phyloP scores from a whole-genome alignment of 2,888 invertebrate species.

The Bellardia bayeri region DNA sequence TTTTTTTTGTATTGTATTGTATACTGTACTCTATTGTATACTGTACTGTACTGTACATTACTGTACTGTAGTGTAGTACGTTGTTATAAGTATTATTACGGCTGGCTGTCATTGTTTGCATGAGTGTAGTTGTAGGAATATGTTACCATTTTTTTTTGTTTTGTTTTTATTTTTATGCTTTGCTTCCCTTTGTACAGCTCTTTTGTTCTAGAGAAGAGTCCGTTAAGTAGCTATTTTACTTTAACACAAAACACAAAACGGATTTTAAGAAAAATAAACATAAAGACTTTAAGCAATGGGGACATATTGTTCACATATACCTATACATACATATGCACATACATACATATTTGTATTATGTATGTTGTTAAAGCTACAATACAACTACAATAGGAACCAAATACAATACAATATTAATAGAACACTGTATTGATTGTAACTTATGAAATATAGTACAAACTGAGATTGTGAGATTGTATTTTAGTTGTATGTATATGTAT shows the following conservation, averaged over 20 bases:
- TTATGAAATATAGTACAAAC: background rate
- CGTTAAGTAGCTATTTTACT: slow-evolving; percentile 68
- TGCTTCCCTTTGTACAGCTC: background rate
- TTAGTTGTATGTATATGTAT: too few relatives aligned
- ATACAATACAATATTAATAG: slow-evolving; percentile 11
- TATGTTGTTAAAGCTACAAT: background rate
- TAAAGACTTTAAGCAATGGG: slow-evolving; percentile 35
- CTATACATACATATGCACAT: slow-evolving; percentile 13
- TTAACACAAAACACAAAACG: slow-evolving; percentile 55
- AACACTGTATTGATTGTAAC: slow-evolving; percentile 30
- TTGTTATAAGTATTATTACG: slow-evolving; percentile 26
- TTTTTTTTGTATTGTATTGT: slow-evolving; percentile 9
- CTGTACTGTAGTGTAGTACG: background rate
- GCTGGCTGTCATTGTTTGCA: slow-evolving; percentile 14
- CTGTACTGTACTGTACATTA: background rate
- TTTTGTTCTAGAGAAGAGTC: slow-evolving; percentile 45
- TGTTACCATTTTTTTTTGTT: slow-evolving; percentile 3
- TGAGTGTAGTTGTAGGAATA: background rate
- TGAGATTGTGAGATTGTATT: background rate
- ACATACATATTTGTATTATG: background rate
- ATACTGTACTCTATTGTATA: background rate
- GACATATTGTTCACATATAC: slow-evolving; percentile 40
- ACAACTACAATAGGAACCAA: background rate
- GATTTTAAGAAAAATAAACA: slow-evolving; percentile 49
- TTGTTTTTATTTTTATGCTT: slow-evolving; percentile 22